Evolutionary conservation across 1,140 invertebrate genomes (phyloP).

Genomic region (Apis dorsata): DNA sequence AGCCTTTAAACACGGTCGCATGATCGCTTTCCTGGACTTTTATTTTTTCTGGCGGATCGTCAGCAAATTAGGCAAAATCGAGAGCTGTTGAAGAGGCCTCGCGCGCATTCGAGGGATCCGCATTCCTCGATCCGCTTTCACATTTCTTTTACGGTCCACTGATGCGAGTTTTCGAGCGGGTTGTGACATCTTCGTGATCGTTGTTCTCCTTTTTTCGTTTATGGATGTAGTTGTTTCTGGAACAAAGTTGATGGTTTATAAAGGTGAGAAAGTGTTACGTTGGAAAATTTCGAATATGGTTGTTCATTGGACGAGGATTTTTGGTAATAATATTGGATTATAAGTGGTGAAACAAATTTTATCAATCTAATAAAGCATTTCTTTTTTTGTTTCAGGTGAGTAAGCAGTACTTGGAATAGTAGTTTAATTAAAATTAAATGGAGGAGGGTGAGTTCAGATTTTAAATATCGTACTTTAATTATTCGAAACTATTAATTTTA

Average conservation of each 20-base stretch:
- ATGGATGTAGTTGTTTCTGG: neutral
- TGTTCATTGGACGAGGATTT: too few relatives aligned
- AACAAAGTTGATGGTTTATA: neutral
- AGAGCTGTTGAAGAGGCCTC: neutral
- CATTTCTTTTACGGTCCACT: conserved; percentile 51
- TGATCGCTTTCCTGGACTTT: conserved; percentile 29
- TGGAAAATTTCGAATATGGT: too few relatives aligned
- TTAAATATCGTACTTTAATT: neutral
- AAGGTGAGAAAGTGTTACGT: too few relatives aligned
- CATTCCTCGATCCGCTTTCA: conserved; percentile 62
- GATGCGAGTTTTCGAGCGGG: conserved; percentile 18
- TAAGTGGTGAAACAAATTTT: too few relatives aligned
- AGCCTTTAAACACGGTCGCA: neutral
- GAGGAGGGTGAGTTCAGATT: neutral
- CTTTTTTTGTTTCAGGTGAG: conserved; percentile 20
- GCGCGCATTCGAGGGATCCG: conserved; percentile 35
- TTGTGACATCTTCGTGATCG: conserved; percentile 19
- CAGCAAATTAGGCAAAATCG: conserved; percentile 31
- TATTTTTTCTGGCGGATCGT: conserved; percentile 19
- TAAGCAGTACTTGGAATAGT: neutral
- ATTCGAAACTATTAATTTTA: too few relatives aligned
- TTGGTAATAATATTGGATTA: too few relatives aligned
- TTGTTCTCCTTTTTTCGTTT: conserved; percentile 13
- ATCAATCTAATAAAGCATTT: neutral
- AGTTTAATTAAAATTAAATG: too few relatives aligned